Conservation (phyloP, 2,888 invertebrate species). For the Spilarctia lutea region DNA sequence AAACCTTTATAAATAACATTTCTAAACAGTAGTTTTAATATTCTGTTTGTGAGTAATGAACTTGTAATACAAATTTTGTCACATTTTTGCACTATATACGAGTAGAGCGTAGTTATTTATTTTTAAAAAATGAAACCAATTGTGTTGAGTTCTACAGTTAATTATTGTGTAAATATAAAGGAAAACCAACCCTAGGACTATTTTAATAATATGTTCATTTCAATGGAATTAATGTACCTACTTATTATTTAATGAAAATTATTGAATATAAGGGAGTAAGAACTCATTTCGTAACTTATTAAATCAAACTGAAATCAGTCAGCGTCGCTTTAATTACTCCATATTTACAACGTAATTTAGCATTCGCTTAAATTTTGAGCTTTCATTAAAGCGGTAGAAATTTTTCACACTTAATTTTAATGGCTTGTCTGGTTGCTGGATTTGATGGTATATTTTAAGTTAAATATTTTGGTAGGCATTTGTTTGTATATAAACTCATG, state of each 20-base stretch:
- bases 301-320: slow-evolving; percentile 36
- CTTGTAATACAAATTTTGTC: background rate
- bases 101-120: too few relatives aligned
- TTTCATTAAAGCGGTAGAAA: slow-evolving; percentile 48
- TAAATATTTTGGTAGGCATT: slow-evolving; percentile 10
- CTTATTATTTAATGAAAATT: background rate
- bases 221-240: background rate
- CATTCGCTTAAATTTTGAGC: slow-evolving; percentile 53
- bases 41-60: background rate
- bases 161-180: background rate
- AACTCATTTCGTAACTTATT: slow-evolving; percentile 28
- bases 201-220: background rate
- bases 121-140: too few relatives aligned
- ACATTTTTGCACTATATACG: too few relatives aligned
- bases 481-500: slow-evolving; percentile 8
- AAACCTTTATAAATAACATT: background rate
- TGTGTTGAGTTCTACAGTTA: background rate
- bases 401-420: slow-evolving; percentile 54
- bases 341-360: slow-evolving; percentile 52
- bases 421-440: slow-evolving; percentile 24
- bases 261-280: slow-evolving; percentile 7
- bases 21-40: background rate
- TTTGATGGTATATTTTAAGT: slow-evolving; percentile 22
- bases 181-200: background rate
- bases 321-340: slow-evolving; percentile 47